Conservation (phyloP, 2,888 invertebrate species). For the Agrochola litura region DNA sequence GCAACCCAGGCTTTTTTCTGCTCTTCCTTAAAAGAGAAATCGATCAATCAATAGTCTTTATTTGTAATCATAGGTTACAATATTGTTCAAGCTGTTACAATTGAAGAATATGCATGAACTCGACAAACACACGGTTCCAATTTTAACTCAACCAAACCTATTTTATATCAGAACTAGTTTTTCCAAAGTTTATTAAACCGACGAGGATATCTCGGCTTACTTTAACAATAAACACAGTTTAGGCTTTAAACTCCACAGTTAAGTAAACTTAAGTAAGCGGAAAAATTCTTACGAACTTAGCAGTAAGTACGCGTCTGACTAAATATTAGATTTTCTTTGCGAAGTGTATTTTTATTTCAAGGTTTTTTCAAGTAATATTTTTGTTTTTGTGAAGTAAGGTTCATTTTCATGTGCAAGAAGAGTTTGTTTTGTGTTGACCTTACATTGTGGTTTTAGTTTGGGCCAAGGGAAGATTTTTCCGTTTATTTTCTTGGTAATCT, state of each 20-base stretch:
- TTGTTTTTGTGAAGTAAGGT: background rate
- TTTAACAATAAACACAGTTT: constrained; percentile 62
- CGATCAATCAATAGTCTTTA: too few species aligned
- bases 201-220: constrained; percentile 28
- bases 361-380: background rate
- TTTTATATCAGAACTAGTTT: constrained; percentile 22
- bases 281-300: constrained; percentile 33
- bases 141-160: background rate
- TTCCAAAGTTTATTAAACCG: constrained; percentile 33
- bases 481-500: background rate
- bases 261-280: constrained; percentile 29
- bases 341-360: background rate
- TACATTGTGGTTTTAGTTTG: background rate
- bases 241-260: constrained; percentile 50
- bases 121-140: background rate
- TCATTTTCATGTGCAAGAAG: too few species aligned
- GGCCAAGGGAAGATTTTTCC: too few species aligned
- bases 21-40: background rate
- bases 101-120: background rate
- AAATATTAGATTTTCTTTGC: constrained; percentile 28
- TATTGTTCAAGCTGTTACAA: too few species aligned
- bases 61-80: too few species aligned
- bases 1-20: background rate
- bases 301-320: constrained; percentile 6
- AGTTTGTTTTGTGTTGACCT: background rate